Conservation (phyloP, 2,888 invertebrate genomes). For the Dolichopus griseipennis region DNA sequence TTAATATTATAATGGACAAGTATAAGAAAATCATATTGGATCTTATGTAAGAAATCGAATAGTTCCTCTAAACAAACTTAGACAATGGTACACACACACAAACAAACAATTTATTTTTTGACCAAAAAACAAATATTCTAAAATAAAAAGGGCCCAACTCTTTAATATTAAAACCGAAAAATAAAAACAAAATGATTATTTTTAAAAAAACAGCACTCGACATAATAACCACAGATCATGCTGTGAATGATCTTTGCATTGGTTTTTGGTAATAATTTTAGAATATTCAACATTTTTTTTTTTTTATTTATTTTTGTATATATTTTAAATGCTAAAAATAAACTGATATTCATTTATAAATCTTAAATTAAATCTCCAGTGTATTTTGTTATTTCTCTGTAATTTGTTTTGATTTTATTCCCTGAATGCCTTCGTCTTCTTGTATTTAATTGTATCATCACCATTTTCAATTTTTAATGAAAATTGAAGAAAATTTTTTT, state of each 20-base stretch:
- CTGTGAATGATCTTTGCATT: slow-evolving; percentile 6
- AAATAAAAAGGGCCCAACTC: not conserved
- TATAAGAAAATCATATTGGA: no score
- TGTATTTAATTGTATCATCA: not conserved
- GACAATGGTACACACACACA: not conserved
- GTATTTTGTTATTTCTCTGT: not conserved
- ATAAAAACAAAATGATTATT: not conserved
- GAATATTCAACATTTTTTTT: not conserved
- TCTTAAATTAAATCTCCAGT: not conserved
- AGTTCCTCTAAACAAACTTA: no score
- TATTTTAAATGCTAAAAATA: not conserved
- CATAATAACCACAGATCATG: slow-evolving; percentile 2
- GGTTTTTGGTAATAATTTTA: not conserved
- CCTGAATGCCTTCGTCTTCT: not conserved
- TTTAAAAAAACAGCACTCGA: not conserved
- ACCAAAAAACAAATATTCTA: not conserved
- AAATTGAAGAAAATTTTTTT: not conserved
- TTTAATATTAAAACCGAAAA: not conserved
- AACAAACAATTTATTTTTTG: not conserved
- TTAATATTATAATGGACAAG: no score
- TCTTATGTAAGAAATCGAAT: no score
- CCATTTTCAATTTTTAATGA: no score
- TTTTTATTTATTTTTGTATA: not conserved
- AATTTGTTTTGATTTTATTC: not conserved
- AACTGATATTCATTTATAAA: not conserved